Base-by-base conservation (phyloP, 2,888 invertebrate species). In the Liodrosophila aerea region DNA sequence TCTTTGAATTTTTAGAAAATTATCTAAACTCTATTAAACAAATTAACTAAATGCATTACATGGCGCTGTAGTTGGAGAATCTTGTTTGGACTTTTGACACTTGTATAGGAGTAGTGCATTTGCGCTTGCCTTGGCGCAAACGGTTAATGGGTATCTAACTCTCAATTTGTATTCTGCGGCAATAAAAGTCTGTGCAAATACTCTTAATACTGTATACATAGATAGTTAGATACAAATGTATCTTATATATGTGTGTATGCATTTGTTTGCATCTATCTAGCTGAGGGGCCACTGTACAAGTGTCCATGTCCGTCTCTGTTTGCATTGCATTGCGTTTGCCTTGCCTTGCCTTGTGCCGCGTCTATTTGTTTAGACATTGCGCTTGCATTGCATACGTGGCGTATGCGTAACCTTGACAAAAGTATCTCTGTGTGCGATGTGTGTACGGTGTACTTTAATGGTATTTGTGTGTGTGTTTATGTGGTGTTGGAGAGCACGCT, bases 381-480 rank as follows among this genome's bases (percentile, higher is more conserved):
- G 76, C 73, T 71, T 68, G 70, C 64, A 65, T 47, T 65, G 80
- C 80, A 67, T 76, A 76, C 85, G 66, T 76, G 85, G 80, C 81
- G 85, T 73, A 81, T 81, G 83, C 74, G 83, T 78, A 85, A 81
- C 81, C 85, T 85, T 81, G 85, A 83, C 67, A 65, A 7, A 18
- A 16, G n/a, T 36, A 7, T 34, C 4, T 11, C 7, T 34, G 36
- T 8, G 9, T 15, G 36, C 9, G 9, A 15, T 41, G n/a, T 30
- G 1, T 39, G 31, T 37, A 30, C 30, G 18, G 34, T 50, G 34
- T 49, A n/a, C n/a, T n/a, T n/a, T n/a, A n/a, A n/a, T n/a, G n/a
- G 27, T 58, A 13, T 49, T 36, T 47, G 50, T 52, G 52, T 70
- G 59, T 60, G 53, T 53, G 64, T 73, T 64, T 64, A 51, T 50